Evolutionary conservation across 2,797 vertebrate species (phyloP).

Genomic region (Amniataba percoides): DNA sequence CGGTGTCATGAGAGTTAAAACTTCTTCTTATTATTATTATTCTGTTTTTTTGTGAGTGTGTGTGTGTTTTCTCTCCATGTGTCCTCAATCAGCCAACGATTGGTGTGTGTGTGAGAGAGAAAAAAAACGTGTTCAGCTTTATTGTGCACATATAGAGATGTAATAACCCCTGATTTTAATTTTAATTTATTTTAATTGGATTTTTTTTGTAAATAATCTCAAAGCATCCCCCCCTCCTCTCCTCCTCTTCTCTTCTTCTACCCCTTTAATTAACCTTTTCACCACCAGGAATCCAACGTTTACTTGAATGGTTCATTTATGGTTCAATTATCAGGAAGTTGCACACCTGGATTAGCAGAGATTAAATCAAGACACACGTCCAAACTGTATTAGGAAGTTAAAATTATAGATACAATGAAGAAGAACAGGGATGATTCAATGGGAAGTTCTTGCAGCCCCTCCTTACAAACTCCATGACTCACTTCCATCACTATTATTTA

Average conservation of each 20-base stretch:
- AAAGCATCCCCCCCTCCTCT: not conserved
- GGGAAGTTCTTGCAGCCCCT: not conserved
- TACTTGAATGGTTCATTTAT: too few relatives aligned
- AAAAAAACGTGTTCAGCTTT: slow-evolving; percentile 22
- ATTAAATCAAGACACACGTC: too few relatives aligned
- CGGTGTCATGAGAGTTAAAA: too few relatives aligned
- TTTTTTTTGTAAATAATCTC: too few relatives aligned
- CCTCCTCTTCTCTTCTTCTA: too few relatives aligned
- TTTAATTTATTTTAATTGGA: too few relatives aligned
- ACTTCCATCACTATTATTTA: not conserved
- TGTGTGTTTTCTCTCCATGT: too few relatives aligned
- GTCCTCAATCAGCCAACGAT: not conserved
- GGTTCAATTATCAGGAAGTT: too few relatives aligned
- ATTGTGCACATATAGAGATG: slow-evolving; percentile 58
- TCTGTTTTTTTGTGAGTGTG: too few relatives aligned
- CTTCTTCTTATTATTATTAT: too few relatives aligned
- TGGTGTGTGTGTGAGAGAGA: not conserved
- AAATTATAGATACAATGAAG: not conserved
- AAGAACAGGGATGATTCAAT: not conserved
- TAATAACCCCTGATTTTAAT: slow-evolving; percentile 54
- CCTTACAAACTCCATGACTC: not conserved
- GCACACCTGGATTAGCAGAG: too few relatives aligned
- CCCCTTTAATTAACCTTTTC: too few relatives aligned
- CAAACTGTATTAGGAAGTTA: not conserved
- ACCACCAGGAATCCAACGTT: not conserved